phyloP scores from a whole-genome alignment of 2,888 invertebrate species.

The Archaeoteleia sp. region DNA sequence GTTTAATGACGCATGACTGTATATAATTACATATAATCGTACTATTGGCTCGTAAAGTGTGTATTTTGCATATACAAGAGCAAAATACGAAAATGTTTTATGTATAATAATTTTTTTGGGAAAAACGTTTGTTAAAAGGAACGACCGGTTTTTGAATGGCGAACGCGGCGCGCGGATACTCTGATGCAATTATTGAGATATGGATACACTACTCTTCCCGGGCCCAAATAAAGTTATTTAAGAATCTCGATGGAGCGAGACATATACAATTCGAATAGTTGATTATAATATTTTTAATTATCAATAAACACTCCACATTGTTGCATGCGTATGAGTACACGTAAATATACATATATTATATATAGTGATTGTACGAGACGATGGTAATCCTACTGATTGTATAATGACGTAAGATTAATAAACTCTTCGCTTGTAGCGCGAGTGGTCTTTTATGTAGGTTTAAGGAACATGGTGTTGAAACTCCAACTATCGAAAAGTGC shows the following conservation, averaged over 20 bases:
- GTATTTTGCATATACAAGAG: too few species aligned
- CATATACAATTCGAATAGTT: constrained; percentile 54
- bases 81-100: too few species aligned
- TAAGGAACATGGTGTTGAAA: too few species aligned
- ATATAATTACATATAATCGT: too few species aligned
- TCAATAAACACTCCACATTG: constrained; percentile 67
- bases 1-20: too few species aligned
- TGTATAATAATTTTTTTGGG: too few species aligned
- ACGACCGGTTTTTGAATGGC: constrained; percentile 22
- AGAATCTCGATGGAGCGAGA: constrained; percentile 40
- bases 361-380: constrained; percentile 55
- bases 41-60: too few species aligned
- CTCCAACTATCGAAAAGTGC: constrained; percentile 7
- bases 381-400: constrained; percentile 53
- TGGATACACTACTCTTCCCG: constrained; percentile 71
- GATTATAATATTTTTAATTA: constrained; percentile 68
- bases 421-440: constrained; percentile 63
- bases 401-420: constrained; percentile 51
- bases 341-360: constrained; percentile 54
- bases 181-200: constrained; percentile 56
- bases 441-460: constrained; percentile 59
- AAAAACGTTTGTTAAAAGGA: neutral
- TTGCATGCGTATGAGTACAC: constrained; percentile 73
- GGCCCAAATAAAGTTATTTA: constrained; percentile 73
- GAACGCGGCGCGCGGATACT: constrained; percentile 58